A percentile compares a stretch with the other conserved stretches of the same genome.
phyloP scores from a whole-genome alignment of 2,113 vertebrate genomes.

The Laticauda colubrina region DNA sequence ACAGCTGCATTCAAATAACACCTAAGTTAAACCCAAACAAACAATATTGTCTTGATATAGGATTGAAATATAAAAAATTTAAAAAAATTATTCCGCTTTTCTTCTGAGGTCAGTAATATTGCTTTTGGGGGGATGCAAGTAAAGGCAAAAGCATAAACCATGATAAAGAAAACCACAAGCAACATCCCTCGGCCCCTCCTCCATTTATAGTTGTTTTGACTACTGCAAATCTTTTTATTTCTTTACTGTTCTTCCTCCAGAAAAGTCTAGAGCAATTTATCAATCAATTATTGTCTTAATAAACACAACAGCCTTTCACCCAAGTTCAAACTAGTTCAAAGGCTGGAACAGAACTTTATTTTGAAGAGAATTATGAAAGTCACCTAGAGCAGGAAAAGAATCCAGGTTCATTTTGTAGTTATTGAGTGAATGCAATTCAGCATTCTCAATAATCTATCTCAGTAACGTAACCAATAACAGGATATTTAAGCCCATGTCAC shows the following conservation, averaged over 20 bases:
- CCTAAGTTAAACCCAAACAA: background rate
- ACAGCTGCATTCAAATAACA: background rate
- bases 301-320: background rate
- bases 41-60: background rate
- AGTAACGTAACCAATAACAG: background rate
- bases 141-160: background rate
- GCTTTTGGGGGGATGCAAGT: background rate
- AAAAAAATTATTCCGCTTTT: background rate
- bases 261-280: background rate
- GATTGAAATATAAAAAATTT: background rate
- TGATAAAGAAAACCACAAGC: background rate
- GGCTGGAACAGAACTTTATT: background rate
- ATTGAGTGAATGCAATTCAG: background rate
- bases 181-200: background rate
- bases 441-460: background rate
- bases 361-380: background rate
- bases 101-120: background rate
- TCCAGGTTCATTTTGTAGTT: background rate
- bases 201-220: background rate
- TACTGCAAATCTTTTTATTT: background rate
- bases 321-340: background rate
- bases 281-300: background rate
- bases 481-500: too few relatives aligned
- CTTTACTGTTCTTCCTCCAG: background rate
- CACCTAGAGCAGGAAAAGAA: background rate